phyloP scores from a whole-genome alignment of 2,113 vertebrate genomes.

The Spermophilus dauricus region DNA sequence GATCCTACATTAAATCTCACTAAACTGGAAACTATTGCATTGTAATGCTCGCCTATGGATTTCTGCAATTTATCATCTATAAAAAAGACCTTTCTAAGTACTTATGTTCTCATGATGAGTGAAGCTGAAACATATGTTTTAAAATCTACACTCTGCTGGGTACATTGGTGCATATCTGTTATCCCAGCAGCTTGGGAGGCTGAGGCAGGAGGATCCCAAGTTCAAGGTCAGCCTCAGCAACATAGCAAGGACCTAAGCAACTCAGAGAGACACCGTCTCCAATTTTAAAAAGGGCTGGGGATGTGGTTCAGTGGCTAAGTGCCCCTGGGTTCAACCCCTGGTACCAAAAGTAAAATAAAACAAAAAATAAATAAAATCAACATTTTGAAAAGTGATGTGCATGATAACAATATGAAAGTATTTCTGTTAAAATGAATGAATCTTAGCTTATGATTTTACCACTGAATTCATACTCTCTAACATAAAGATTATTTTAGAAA shows the following conservation, averaged over 20 bases:
- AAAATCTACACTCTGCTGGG: not conserved
- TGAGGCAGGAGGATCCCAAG: no score
- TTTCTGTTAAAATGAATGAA: not conserved
- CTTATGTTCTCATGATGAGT: not conserved
- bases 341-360: no score
- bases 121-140: not conserved
- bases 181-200: no score
- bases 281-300: no score
- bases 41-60: not conserved
- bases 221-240: no score
- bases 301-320: no score
- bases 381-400: not conserved
- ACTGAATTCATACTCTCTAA: not conserved
- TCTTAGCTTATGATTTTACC: conserved; percentile 1
- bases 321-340: no score
- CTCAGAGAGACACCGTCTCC: no score
- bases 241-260: no score
- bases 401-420: not conserved
- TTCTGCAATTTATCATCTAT: not conserved
- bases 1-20: not conserved
- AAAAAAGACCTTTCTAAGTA: not conserved
- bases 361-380: not conserved
- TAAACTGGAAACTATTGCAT: not conserved
- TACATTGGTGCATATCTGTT: no score
- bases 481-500: not conserved